These are phyloP conservation scores for Oryzias curvinotus DNA, from an alignment of 2,113 vertebrate species.

Conservation along the genomic window DNA sequence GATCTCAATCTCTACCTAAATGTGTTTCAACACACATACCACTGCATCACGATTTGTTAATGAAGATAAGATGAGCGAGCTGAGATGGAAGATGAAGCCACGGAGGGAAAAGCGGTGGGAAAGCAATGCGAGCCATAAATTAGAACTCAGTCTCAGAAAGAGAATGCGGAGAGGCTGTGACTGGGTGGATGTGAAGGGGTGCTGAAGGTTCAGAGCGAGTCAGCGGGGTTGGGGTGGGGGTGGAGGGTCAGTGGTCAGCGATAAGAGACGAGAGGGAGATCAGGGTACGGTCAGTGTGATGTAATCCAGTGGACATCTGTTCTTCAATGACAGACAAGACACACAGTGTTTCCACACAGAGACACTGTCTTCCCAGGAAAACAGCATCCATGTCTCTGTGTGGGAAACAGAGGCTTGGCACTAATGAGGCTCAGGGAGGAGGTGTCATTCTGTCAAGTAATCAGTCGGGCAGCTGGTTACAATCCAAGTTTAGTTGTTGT, in stretches of 20 bases:
- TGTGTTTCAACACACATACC: constrained; percentile 38
- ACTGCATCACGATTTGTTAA: constrained; percentile 38
- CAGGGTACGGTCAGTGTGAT: constrained; percentile 69
- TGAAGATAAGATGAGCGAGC: constrained; percentile 62
- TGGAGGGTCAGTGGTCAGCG: constrained; percentile 21
- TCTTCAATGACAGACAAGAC: constrained; percentile 65
- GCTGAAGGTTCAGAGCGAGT: constrained; percentile 23
- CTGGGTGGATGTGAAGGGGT: constrained; percentile 33
- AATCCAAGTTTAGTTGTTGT: constrained; percentile 39
- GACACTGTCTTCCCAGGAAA: constrained; percentile 37
- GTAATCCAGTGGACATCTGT: constrained; percentile 74
- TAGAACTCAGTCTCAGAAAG: constrained; percentile 41
- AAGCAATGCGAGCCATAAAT: constrained; percentile 51
- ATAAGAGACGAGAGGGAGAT: constrained; percentile 48
- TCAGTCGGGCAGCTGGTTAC: constrained; percentile 55
- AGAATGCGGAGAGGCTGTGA: constrained; percentile 41
- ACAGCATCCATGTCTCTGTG: constrained; percentile 48
- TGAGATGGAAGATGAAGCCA: constrained; percentile 61
- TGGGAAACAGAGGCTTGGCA: constrained; percentile 59
- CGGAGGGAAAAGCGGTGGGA: constrained; percentile 44
- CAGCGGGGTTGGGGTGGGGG: neutral
- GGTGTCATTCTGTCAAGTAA: constrained; percentile 65
- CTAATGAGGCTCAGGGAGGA: constrained; percentile 63
- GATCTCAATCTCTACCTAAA: constrained; percentile 29
- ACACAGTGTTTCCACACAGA: constrained; percentile 38